Evolutionary conservation across 2,797 vertebrate genomes (phyloP), one percentile per base, ranked within the genome.

Genomic region (Gymnopithys bicolor): DNA sequence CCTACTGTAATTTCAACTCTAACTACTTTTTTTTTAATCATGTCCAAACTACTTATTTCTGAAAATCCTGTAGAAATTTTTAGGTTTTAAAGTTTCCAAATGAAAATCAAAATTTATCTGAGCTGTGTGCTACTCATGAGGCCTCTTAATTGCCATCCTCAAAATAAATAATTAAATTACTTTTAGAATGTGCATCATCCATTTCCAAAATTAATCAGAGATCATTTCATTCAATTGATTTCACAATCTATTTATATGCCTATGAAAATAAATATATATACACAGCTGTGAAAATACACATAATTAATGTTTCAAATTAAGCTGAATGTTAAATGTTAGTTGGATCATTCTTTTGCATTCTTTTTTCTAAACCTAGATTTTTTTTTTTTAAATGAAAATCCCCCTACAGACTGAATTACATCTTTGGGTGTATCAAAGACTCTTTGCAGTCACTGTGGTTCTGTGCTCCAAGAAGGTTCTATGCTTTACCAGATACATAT

Each of bases 351-450:
- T 75, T 63, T 79, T 73, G 16, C 21, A 41, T 41, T 49, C 7
- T 71, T 81, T 87, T 33, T 16, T 58, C 19, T 51, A 6, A 2
- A 8, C 6, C 6, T 41, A 39, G 6, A 25, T 22, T 19, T 16
- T 9, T 15, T 41, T 32, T 11, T 17, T 28, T 33, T 58, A 5
- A 21, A 30, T 30, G 13, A 37, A 52, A 25, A 39, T 37, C 10
- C 1, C 0, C 0, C 1, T 11, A 41, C 6, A 46, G 8, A 41
- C 6, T 70, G 8, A 46, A 5, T 59, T 70, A 37, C n/a, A 43
- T 48, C 32, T 91, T 66, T 15, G 5, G 2, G 2, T 58, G 80
- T 77, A 23, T 70, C 7, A n/a, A 68, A 55, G 32, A 23, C 9
- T 58, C 21, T 39, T n/a, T 33, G 11, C 21, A 74, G 7, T 35